phyloP scores from a whole-genome alignment of 2,888 invertebrate genomes.

The Diachrysia chrysitis region DNA sequence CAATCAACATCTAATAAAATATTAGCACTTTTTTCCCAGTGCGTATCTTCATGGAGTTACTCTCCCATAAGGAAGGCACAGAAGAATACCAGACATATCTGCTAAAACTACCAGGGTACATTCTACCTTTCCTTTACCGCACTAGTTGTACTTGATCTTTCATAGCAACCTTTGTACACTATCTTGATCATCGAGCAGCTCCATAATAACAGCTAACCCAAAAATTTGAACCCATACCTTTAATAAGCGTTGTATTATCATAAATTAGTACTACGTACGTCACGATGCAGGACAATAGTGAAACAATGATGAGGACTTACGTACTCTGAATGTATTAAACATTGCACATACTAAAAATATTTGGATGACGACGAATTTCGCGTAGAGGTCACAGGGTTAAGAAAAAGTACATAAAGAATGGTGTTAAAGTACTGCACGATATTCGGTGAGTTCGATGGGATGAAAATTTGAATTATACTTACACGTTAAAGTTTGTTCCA shows the following conservation, averaged over 20 bases:
- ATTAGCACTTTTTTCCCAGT: too few species aligned
- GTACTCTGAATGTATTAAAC: constrained; percentile 65
- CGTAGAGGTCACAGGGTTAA: constrained; percentile 24
- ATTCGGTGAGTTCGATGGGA: too few species aligned
- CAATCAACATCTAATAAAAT: too few species aligned
- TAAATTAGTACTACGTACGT: constrained; percentile 51
- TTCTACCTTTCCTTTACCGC: too few species aligned
- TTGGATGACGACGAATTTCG: constrained; percentile 46
- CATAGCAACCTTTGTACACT: neutral
- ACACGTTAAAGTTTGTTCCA: too few species aligned
- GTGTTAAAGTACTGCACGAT: constrained; percentile 7
- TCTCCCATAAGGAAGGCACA: too few species aligned
- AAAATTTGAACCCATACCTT: constrained; percentile 25
- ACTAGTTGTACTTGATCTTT: too few species aligned
- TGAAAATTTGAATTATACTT: too few species aligned
- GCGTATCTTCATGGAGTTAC: too few species aligned
- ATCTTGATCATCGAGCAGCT: constrained; percentile 15
- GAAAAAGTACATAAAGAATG: constrained; percentile 31
- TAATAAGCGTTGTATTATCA: constrained; percentile 28
- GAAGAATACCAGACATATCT: too few species aligned
- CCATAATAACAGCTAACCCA: constrained; percentile 27
- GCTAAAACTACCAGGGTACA: too few species aligned
- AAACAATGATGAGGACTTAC: constrained; percentile 70
- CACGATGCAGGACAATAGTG: constrained; percentile 63
- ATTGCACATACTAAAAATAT: constrained; percentile 65